These are phyloP conservation scores for Zosterops hypoxanthus DNA, from an alignment of 2,113 vertebrate species.

Conservation along the genomic window DNA sequence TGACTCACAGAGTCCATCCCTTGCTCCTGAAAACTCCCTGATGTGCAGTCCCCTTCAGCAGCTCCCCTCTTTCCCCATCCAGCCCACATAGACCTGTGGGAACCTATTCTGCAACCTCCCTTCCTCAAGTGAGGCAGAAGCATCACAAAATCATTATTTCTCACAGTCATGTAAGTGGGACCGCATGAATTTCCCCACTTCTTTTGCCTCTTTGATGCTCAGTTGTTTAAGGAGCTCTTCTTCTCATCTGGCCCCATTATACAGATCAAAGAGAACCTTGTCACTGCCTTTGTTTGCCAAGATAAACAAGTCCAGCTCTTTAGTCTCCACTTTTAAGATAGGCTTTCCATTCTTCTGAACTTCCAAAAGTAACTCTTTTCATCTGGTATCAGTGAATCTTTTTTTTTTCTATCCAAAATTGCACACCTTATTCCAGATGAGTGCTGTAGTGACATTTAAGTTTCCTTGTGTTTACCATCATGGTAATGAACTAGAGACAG, in stretches of 20 bases:
- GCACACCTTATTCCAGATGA: background rate
- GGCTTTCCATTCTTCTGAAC: background rate
- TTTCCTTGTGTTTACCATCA: background rate
- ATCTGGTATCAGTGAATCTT: background rate
- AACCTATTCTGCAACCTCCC: background rate
- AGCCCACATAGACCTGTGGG: accelerated
- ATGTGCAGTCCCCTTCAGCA: background rate
- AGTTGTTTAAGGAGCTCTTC: background rate
- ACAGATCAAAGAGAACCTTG: background rate
- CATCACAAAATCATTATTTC: background rate
- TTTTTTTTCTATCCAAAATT: background rate
- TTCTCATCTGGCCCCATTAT: background rate
- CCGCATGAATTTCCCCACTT: background rate
- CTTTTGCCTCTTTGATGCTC: background rate
- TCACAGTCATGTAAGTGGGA: background rate
- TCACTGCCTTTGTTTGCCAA: slow-evolving; percentile 6
- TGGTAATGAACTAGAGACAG: background rate
- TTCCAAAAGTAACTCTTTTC: background rate
- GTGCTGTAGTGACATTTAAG: background rate
- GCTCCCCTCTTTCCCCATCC: background rate
- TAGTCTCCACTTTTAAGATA: slow-evolving; percentile 30
- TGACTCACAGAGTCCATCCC: background rate
- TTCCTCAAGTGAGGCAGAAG: background rate
- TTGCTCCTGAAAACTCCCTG: background rate
- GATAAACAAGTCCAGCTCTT: background rate